Conservation (phyloP, 1,140 invertebrate species). For the Ceratina australensis region DNA sequence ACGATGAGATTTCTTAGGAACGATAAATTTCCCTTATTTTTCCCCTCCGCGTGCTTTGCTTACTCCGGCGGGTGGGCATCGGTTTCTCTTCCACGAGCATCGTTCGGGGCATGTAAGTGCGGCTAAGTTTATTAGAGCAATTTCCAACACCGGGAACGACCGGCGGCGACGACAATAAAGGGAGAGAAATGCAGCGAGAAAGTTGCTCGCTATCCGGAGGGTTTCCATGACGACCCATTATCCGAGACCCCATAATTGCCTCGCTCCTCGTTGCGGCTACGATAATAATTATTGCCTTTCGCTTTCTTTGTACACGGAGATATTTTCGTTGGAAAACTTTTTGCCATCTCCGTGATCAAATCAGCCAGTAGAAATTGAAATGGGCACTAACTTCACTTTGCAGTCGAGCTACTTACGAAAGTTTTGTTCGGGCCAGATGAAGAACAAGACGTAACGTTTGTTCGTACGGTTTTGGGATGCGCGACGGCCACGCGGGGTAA, state of each 20-base stretch:
- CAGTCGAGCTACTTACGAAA: too few relatives aligned
- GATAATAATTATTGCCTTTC: conserved; percentile 58
- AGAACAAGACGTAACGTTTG: too few relatives aligned
- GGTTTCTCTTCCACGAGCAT: conserved; percentile 6
- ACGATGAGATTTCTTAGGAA: conserved; percentile 49
- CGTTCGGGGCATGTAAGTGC: conserved; percentile 34
- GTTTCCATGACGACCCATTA: conserved; percentile 64
- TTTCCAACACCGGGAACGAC: conserved; percentile 54
- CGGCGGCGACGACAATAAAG: conserved; percentile 24
- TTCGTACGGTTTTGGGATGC: not conserved
- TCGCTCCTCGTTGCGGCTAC: conserved; percentile 31
- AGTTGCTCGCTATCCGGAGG: conserved; percentile 41
- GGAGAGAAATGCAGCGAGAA: conserved; percentile 50
- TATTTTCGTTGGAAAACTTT: not conserved
- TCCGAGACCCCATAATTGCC: conserved; percentile 55
- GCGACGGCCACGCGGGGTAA: conserved; percentile 24
- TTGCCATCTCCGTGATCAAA: too few relatives aligned
- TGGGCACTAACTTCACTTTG: too few relatives aligned
- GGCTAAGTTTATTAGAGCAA: conserved; percentile 68
- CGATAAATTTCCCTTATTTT: conserved; percentile 44
- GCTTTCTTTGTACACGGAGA: conserved; percentile 30
- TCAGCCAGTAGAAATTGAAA: too few relatives aligned
- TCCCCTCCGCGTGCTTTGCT: not conserved
- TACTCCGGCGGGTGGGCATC: not conserved
- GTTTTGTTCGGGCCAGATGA: too few relatives aligned